Conservation (phyloP, 2,888 invertebrate species). For the Drosophila infuscata region DNA sequence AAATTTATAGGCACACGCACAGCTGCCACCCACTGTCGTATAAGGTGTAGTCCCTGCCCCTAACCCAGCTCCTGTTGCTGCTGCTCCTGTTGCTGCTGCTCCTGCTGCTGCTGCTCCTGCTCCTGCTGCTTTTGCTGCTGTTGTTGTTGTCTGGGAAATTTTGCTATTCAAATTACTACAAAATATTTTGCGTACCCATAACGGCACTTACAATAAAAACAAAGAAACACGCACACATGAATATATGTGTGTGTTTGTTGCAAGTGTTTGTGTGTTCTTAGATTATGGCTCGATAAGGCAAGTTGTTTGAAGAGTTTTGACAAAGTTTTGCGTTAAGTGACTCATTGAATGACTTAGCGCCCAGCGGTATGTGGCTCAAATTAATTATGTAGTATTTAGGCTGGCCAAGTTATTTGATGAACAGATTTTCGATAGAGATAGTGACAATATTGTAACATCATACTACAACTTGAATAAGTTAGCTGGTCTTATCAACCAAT, state of each 20-base stretch:
- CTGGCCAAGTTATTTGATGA: constrained; percentile 26
- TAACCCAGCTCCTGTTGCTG: not conserved
- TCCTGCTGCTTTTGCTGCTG: not conserved
- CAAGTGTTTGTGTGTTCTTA: constrained; percentile 14
- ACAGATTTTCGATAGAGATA: constrained; percentile 21
- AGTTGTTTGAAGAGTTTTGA: constrained; percentile 27
- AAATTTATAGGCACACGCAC: constrained; percentile 70
- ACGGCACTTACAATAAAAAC: constrained; percentile 70
- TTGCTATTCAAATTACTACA: constrained; percentile 70
- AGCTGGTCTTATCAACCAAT: constrained; percentile 31
- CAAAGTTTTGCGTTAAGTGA: constrained; percentile 52
- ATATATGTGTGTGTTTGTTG: not conserved
- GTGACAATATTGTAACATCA: constrained; percentile 1
- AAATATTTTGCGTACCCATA: constrained; percentile 72
- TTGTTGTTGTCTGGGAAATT: constrained; percentile 56
- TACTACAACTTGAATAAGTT: not conserved
- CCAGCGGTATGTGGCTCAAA: constrained; percentile 33
- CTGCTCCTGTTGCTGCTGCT: not conserved
- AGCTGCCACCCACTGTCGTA: constrained; percentile 40
- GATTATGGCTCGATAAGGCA: constrained; percentile 54
- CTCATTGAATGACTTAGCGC: constrained; percentile 39
- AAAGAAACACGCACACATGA: constrained; percentile 39
- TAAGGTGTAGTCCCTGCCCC: not conserved
- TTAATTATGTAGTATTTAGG: constrained; percentile 26
- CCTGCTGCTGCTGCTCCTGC: not conserved